phyloP scores from a whole-genome alignment of 2,888 invertebrate species.

The Athripsodes cinereus region DNA sequence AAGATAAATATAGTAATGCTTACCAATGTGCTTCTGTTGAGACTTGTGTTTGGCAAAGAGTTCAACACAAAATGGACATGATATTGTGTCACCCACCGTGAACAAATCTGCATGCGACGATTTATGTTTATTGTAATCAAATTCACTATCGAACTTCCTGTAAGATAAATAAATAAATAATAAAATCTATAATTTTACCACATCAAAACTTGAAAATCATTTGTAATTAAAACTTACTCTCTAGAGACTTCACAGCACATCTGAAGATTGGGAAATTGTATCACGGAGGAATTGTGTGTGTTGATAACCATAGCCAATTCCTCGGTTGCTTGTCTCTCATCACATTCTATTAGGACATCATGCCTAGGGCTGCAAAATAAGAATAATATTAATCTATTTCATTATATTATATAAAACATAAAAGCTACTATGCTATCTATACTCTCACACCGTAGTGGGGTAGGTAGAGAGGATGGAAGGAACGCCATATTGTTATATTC shows the following conservation, averaged over 20 bases:
- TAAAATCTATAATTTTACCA: neutral
- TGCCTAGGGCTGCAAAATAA: neutral
- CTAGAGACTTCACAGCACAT: neutral
- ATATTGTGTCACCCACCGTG: conserved; percentile 13
- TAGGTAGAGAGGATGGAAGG: no score
- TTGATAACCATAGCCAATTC: neutral
- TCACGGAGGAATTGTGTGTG: neutral
- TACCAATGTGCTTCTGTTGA: conserved; percentile 21
- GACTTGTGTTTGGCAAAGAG: conserved; percentile 17
- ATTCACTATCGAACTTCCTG: conserved; percentile 16
- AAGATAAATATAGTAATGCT: conserved; percentile 1
- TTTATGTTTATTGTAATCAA: conserved; percentile 21
- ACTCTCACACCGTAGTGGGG: no score
- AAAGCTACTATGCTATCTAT: no score
- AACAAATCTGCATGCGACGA: conserved; percentile 17
- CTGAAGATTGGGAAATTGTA: no score
- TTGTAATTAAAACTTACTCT: neutral
- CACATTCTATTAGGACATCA: neutral
- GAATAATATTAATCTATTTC: neutral
- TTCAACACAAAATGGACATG: conserved; percentile 22
- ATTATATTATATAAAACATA: no score
- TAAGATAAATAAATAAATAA: conserved; percentile 11
- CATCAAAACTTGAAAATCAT: neutral
- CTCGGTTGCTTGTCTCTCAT: neutral
- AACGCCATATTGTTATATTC: no score